Evolutionary conservation across 2,797 vertebrate genomes (phyloP).

Genomic region (Myiotriccus ornatus): DNA sequence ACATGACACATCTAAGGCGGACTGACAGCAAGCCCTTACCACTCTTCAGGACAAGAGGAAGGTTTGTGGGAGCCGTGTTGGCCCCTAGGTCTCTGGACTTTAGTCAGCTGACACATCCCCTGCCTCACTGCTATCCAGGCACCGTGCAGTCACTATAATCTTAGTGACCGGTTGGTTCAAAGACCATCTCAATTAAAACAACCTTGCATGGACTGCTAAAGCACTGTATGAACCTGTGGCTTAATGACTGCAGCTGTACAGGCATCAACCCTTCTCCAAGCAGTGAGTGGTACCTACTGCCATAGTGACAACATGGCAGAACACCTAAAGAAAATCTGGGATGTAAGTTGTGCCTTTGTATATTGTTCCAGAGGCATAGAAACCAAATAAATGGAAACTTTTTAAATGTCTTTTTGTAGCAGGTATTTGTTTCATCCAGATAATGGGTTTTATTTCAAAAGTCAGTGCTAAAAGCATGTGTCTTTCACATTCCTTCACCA

Average conservation of each 20-base stretch:
- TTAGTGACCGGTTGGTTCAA: background rate
- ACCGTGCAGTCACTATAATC: background rate
- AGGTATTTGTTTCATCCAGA: background rate
- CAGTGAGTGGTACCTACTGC: background rate
- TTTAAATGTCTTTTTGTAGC: background rate
- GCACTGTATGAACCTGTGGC: background rate
- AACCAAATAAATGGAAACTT: background rate
- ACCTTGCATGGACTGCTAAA: background rate
- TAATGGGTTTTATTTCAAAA: background rate
- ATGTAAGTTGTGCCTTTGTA: background rate
- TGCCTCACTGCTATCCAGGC: background rate
- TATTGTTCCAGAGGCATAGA: background rate
- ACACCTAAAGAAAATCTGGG: background rate
- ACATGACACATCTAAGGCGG: background rate
- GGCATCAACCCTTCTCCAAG: background rate
- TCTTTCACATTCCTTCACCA: background rate
- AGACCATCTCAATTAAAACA: background rate
- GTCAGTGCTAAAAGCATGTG: background rate
- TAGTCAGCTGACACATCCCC: background rate
- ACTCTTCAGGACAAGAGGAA: background rate
- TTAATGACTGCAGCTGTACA: background rate
- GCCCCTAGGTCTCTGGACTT: background rate
- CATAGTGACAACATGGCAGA: background rate
- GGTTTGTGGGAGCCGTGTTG: rapidly evolving
- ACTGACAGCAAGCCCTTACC: background rate